These are phyloP conservation scores for Pseudotriccus pelzelni DNA, from an alignment of 2,797 vertebrate species.

Conservation along the genomic window DNA sequence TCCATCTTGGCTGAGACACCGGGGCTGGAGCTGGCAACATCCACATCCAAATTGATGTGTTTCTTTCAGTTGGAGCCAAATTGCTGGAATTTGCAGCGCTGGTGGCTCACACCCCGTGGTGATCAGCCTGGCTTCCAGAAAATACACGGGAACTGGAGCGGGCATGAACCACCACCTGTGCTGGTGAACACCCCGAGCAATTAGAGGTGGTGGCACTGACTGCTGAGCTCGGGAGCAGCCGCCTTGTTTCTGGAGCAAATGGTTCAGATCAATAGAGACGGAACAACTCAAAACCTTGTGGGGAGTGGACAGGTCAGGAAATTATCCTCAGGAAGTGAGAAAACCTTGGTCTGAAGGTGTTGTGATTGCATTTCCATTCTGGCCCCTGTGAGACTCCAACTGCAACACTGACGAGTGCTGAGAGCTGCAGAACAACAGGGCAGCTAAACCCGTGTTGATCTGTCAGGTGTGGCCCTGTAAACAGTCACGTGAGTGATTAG, in stretches of 20 bases:
- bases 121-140: neutral
- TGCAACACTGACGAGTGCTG: neutral
- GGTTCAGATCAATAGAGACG: neutral
- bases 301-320: neutral
- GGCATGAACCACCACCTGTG: accelerated
- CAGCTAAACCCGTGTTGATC: neutral
- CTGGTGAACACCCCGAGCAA: neutral
- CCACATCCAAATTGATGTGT: neutral
- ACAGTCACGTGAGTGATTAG: accelerated
- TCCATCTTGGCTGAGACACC: neutral
- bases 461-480: neutral
- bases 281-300: neutral
- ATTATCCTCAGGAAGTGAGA: neutral
- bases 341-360: neutral
- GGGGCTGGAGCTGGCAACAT: neutral
- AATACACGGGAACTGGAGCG: neutral
- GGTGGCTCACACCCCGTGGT: neutral
- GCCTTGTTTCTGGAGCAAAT: neutral
- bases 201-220: neutral
- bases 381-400: neutral
- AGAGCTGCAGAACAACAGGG: neutral
- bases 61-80: neutral
- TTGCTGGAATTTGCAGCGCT: neutral
- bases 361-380: neutral
- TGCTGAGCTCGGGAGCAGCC: neutral